Base-by-base conservation (phyloP, 2,797 vertebrate genomes). In the Phoeniculus purpureus region DNA sequence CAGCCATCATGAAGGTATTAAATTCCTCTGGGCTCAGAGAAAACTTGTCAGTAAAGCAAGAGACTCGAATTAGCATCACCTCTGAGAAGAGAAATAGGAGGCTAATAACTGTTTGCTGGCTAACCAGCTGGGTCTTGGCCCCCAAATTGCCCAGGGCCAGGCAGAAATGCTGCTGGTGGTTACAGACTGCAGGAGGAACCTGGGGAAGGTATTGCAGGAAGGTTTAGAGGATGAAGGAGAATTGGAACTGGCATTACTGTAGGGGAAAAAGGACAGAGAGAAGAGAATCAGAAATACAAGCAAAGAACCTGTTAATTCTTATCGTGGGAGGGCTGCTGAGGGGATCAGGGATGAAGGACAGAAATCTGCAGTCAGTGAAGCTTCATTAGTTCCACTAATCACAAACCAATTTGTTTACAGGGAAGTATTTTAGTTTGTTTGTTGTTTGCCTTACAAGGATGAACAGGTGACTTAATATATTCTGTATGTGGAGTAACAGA, bases 391-490 rank as follows among this genome's bases (percentile, higher is more conserved):
- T 88, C 18, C 72, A 82, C 78, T 93, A 92, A 95, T 89, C 70
- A 85, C 65, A 79, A 68, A 78, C 51, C 73, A 93, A 75, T 72
- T 94, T 85, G 84, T 87, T 89, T 87, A 85, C 40, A 89, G 58
- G 45, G 26, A 84, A 91, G 88, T 62, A 73, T 84, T 93, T 80
- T 31, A 32, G 66, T 74, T 92, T 73, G 81, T 78, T 93, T 94
- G 59, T 52, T 90, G 77, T 73, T 82, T 89, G 86, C 78, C 76
- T 85, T 86, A 89, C 50, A 60, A 92, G 85, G 48, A 93, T 81
- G 82, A 94, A 89, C 92, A 87, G 91, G 91, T 92, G 90, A 70
- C 94, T 92, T 81, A 87, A 79, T 84, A 52, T 12, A 84, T 91
- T 70, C 84, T 76, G 80, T 47, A 21, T 82, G 86, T 61, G 51